A percentile compares a stretch with the other conserved stretches of the same genome.
phyloP scores from a whole-genome alignment of 2,113 vertebrate genomes.

The Lontra canadensis region DNA sequence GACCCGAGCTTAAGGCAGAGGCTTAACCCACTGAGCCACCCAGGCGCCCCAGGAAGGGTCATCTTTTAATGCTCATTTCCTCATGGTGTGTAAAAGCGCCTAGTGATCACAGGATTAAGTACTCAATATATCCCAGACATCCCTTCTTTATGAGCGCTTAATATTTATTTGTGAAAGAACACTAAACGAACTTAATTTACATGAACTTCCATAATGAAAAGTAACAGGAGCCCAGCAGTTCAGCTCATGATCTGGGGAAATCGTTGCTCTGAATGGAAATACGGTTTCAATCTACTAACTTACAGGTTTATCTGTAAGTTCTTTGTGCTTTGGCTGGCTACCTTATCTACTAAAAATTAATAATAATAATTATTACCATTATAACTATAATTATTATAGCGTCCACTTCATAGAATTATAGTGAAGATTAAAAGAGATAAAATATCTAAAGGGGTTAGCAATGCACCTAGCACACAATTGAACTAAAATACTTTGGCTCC shows the following conservation, averaged over 20 bases:
- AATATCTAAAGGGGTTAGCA: not conserved
- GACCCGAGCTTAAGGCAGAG: too few relatives aligned
- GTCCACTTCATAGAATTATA: not conserved
- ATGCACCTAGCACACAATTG: not conserved
- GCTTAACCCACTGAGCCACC: too few relatives aligned
- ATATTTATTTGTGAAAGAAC: not conserved
- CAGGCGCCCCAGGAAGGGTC: not conserved
- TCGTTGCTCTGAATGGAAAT: not conserved
- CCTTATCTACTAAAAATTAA: not conserved
- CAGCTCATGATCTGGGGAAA: not conserved
- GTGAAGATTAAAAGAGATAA: not conserved
- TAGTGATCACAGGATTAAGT: not conserved
- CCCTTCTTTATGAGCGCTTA: not conserved
- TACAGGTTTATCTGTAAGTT: not conserved
- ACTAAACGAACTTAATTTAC: not conserved
- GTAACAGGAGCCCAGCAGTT: not conserved
- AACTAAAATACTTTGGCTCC: not conserved
- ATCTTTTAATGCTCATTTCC: not conserved
- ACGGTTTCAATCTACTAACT: slow-evolving; percentile 10
- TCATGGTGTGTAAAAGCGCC: not conserved
- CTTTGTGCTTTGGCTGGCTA: not conserved
- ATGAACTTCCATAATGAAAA: not conserved
- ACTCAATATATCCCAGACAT: not conserved
- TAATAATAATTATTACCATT: not conserved
- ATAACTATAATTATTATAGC: not conserved